Conservation (phyloP, 2,113 vertebrate species). For the Stigmatopora argus region DNA sequence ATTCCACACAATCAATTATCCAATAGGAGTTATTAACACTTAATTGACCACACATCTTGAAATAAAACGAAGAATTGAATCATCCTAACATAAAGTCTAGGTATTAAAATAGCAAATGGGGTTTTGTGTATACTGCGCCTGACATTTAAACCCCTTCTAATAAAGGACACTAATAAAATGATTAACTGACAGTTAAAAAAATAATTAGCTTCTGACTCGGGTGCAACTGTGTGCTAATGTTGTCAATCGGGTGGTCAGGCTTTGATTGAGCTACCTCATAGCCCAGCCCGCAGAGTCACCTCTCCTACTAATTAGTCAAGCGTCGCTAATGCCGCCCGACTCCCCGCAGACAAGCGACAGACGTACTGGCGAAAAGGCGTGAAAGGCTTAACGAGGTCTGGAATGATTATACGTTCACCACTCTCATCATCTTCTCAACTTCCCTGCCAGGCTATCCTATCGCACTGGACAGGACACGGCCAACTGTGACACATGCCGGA, state of each 20-base stretch:
- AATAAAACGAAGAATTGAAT: neutral
- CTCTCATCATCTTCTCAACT: slow-evolving; percentile 61
- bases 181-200: neutral
- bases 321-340: slow-evolving; percentile 31
- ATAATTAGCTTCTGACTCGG: neutral
- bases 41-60: neutral
- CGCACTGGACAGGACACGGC: slow-evolving; percentile 98
- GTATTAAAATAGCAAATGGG: neutral
- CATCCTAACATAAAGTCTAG: neutral
- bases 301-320: slow-evolving; percentile 28
- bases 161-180: slow-evolving; percentile 3
- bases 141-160: neutral
- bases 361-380: neutral
- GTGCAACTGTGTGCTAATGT: neutral
- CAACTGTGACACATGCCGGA: slow-evolving; percentile 98
- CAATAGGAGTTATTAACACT: neutral
- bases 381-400: slow-evolving; percentile 43
- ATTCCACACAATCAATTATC: neutral
- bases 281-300: slow-evolving; percentile 3
- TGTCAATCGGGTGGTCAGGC: neutral
- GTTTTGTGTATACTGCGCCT: neutral
- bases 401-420: slow-evolving; percentile 65
- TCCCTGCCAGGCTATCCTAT: slow-evolving; percentile 85
- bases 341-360: slow-evolving; percentile 35
- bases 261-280: slow-evolving; percentile 4